Percentiles rank a stretch among this genome's conserved stretches.
Evolutionary conservation across 2,888 invertebrate species (phyloP).

Genomic region (Netelia inedita): DNA sequence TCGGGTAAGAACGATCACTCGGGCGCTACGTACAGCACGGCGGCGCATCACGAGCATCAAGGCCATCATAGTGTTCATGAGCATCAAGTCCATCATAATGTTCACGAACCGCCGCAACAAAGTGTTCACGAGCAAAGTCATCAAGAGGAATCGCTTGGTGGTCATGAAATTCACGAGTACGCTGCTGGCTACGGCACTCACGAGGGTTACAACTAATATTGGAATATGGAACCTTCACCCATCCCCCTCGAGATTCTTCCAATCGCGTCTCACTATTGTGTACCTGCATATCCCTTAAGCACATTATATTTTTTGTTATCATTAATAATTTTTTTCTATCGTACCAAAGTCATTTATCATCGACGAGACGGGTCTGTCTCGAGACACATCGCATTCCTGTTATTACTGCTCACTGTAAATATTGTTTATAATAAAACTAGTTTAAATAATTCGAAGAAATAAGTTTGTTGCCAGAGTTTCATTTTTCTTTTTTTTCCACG

Average conservation of each 20-base stretch:
- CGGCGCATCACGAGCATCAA: conserved; percentile 59
- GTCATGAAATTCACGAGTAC: conserved; percentile 61
- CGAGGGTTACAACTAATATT: conserved; percentile 65
- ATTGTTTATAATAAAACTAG: conserved; percentile 14
- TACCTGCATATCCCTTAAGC: conserved; percentile 41
- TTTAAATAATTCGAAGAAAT: neutral
- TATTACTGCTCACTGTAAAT: conserved; percentile 58
- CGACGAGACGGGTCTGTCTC: neutral
- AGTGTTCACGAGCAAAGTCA: conserved; percentile 41
- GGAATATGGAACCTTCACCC: neutral
- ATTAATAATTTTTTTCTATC: neutral
- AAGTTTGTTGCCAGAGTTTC: neutral
- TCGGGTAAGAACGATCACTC: conserved; percentile 73
- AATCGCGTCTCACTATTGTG: conserved; percentile 2
- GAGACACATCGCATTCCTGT: conserved; percentile 1
- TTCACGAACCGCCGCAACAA: neutral
- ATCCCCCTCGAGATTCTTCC: neutral
- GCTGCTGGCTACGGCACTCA: conserved; percentile 62
- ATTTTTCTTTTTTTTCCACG: neutral
- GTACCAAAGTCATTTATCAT: conserved; percentile 45
- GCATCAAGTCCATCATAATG: conserved; percentile 27
- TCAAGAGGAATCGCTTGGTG: conserved; percentile 13
- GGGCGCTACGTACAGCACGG: conserved; percentile 68
- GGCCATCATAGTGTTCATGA: conserved; percentile 42
- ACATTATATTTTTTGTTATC: neutral